Percentiles rank a stretch among this genome's conserved stretches.
phyloP scores from a whole-genome alignment of 2,888 invertebrate species.

The Trichopoda pennipes region DNA sequence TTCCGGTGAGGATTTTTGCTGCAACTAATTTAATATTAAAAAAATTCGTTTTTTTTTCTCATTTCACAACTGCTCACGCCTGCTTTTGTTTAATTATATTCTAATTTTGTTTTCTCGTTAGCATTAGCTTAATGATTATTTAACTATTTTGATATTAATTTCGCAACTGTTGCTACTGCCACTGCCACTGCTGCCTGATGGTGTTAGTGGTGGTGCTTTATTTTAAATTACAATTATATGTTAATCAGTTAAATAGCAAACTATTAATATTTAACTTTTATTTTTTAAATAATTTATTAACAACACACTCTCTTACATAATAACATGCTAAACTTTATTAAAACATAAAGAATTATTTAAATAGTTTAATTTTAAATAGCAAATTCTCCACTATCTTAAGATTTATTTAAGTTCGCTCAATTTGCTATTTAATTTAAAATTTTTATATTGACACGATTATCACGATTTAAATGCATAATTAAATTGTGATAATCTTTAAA shows the following conservation, averaged over 20 bases:
- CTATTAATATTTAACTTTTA: slow-evolving; percentile 35
- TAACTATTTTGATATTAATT: slow-evolving; percentile 28
- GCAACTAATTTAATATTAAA: slow-evolving; percentile 38
- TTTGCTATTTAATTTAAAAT: slow-evolving; percentile 9
- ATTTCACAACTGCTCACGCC: slow-evolving; percentile 39
- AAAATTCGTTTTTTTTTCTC: neutral
- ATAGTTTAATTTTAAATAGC: too few species aligned
- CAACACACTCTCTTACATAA: slow-evolving; percentile 25
- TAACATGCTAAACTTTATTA: slow-evolving; percentile 11
- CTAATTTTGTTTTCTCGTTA: slow-evolving; percentile 17
- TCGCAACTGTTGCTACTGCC: neutral
- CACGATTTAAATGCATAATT: neutral
- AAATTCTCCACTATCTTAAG: neutral
- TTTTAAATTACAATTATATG: slow-evolving; percentile 68
- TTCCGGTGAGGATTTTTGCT: slow-evolving; percentile 52
- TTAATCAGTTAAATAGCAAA: slow-evolving; percentile 55
- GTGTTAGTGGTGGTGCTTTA: slow-evolving; percentile 44
- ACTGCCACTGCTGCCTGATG: neutral
- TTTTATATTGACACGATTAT: slow-evolving; percentile 30
- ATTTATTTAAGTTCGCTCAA: slow-evolving; percentile 10
- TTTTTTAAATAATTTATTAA: slow-evolving; percentile 49
- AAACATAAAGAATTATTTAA: too few species aligned
- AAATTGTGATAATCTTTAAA: too few species aligned
- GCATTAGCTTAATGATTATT: slow-evolving; percentile 38
- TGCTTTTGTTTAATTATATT: slow-evolving; percentile 31